phyloP scores from a whole-genome alignment of 2,113 vertebrate genomes.

The Cebus imitator region DNA sequence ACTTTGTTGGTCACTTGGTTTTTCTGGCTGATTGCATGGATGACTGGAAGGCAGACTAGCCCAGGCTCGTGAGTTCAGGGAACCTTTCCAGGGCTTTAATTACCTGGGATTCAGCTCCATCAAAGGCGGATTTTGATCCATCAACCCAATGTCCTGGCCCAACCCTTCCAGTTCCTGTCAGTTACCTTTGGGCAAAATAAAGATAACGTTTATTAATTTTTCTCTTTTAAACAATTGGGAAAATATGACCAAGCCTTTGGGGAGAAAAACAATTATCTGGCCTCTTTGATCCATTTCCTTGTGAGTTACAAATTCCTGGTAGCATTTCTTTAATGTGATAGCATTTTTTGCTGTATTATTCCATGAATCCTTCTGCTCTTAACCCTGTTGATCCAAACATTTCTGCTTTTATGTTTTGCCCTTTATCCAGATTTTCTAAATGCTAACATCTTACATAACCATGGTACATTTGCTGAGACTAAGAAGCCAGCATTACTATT shows the following conservation, averaged over 20 bases:
- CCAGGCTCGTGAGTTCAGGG: neutral
- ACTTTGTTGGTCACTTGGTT: neutral
- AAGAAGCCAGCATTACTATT: neutral
- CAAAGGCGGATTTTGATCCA: constrained; percentile 62
- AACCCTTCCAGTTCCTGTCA: constrained; percentile 71
- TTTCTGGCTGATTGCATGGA: neutral
- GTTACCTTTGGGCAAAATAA: constrained; percentile 70
- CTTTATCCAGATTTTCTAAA: neutral
- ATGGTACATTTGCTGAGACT: neutral
- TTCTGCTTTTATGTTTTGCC: neutral
- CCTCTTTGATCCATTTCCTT: constrained; percentile 57
- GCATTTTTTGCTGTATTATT: constrained; percentile 54
- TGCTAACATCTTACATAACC: neutral
- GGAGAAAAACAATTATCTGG: neutral
- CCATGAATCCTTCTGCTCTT: neutral
- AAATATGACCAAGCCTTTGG: constrained; percentile 64
- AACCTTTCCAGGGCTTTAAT: constrained; percentile 54
- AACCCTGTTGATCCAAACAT: neutral
- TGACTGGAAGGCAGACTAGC: neutral
- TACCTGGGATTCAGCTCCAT: constrained; percentile 45
- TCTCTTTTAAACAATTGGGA: constrained; percentile 73
- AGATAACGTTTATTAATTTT: constrained; percentile 74
- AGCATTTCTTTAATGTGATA: constrained; percentile 46
- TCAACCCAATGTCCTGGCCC: constrained; percentile 57
- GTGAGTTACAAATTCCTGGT: constrained; percentile 44